Conservation (phyloP, 2,797 vertebrate genomes). For the Gouania willdenowi region DNA sequence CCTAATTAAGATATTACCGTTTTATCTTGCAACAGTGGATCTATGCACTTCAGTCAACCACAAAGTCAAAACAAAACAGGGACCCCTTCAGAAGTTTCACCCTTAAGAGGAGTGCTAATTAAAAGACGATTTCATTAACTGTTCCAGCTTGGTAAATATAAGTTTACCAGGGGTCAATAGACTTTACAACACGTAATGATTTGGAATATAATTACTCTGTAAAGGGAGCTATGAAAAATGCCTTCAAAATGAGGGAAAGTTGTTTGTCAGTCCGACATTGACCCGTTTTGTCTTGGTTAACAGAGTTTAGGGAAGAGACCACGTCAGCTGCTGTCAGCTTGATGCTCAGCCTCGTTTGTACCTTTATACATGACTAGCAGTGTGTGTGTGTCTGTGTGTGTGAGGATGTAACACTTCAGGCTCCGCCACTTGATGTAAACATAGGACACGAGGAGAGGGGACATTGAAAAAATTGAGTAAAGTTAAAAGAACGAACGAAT, state of each 20-base stretch:
- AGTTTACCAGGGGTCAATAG: constrained; percentile 81
- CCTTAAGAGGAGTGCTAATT: constrained; percentile 77
- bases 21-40: constrained; percentile 70
- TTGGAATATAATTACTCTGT: constrained; percentile 77
- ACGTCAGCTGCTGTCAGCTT: constrained; percentile 43
- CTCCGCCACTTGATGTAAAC: too few relatives aligned
- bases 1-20: constrained; percentile 76
- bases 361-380: constrained; percentile 32
- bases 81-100: constrained; percentile 68
- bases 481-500: too few relatives aligned
- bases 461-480: too few relatives aligned
- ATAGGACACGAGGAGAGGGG: too few relatives aligned
- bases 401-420: too few relatives aligned
- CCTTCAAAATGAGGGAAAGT: constrained; percentile 63
- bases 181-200: constrained; percentile 78
- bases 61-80: constrained; percentile 72
- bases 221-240: constrained; percentile 63
- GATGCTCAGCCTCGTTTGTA: constrained; percentile 46
- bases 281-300: constrained; percentile 39
- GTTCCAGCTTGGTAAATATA: constrained; percentile 81
- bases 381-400: too few relatives aligned
- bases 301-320: constrained; percentile 49
- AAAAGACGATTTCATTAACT: constrained; percentile 82
- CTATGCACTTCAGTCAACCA: constrained; percentile 75
- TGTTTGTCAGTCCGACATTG: constrained; percentile 53